These are phyloP conservation scores for Serripes groenlandicus DNA, from an alignment of 2,888 invertebrate species.

Conservation along the genomic window DNA sequence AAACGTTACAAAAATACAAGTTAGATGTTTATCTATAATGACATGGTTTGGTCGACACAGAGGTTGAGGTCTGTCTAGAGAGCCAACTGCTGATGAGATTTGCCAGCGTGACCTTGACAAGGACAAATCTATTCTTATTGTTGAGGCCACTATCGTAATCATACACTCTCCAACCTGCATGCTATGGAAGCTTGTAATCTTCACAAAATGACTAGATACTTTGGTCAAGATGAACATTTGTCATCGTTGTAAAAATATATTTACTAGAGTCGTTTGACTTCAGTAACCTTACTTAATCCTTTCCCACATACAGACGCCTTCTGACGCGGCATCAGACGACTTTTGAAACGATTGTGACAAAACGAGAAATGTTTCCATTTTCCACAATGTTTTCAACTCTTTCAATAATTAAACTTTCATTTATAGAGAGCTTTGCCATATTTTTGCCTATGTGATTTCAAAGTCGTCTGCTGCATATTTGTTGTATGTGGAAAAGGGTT, in stretches of 20 bases:
- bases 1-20: neutral
- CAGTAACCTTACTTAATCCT: neutral
- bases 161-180: neutral
- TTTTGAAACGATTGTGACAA: too few relatives aligned
- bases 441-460: too few relatives aligned
- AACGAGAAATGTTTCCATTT: too few relatives aligned
- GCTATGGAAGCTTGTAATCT: slow-evolving; percentile 5
- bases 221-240: too few relatives aligned
- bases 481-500: too few relatives aligned
- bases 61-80: slow-evolving; percentile 20
- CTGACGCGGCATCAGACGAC: too few relatives aligned
- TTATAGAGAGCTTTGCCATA: too few relatives aligned
- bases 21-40: neutral
- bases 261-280: neutral
- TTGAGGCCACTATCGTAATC: slow-evolving; percentile 5
- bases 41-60: slow-evolving; percentile 8
- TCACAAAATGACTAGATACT: neutral
- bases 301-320: too few relatives aligned
- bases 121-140: slow-evolving; percentile 20
- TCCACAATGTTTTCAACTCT: too few relatives aligned
- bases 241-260: too few relatives aligned
- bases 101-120: slow-evolving; percentile 19
- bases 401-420: too few relatives aligned
- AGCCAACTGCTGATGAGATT: slow-evolving; percentile 14
- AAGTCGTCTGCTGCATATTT: too few relatives aligned